Evolutionary conservation across 2,113 vertebrate species (phyloP).

Genomic region (Eonycteris spelaea): DNA sequence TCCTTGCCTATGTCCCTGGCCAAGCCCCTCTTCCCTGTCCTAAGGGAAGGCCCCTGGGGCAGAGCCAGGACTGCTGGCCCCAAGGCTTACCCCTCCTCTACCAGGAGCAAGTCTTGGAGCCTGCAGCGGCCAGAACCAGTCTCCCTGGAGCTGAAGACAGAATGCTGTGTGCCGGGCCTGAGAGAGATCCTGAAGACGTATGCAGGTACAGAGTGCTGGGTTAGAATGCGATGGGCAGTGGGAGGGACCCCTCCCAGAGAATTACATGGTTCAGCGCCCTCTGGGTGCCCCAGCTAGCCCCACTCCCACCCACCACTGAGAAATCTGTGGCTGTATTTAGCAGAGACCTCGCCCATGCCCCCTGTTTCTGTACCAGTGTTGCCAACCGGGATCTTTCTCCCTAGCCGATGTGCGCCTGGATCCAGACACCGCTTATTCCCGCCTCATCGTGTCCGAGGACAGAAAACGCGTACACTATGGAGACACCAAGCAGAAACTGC

Average conservation of each 20-base stretch:
- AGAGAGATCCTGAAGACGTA: conserved; percentile 43
- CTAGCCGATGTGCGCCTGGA: conserved; percentile 67
- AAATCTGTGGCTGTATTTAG: neutral
- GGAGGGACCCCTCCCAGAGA: neutral
- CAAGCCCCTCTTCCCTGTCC: neutral
- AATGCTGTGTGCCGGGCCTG: conserved; percentile 37
- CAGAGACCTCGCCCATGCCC: neutral
- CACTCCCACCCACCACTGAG: neutral
- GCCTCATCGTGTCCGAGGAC: conserved; percentile 70
- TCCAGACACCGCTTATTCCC: conserved; percentile 71
- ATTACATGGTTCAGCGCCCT: neutral
- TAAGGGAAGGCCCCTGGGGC: neutral
- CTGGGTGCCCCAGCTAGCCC: neutral
- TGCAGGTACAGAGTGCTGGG: conserved; percentile 22
- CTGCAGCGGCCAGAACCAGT: conserved; percentile 44
- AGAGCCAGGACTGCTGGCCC: neutral
- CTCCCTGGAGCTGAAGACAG: conserved; percentile 53
- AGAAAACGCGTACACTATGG: conserved; percentile 64
- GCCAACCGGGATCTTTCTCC: neutral
- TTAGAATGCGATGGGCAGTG: neutral
- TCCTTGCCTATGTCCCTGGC: neutral
- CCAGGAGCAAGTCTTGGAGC: conserved; percentile 58
- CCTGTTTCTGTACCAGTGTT: neutral
- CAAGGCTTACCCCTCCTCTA: neutral
- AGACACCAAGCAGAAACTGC: conserved; percentile 66